These are phyloP conservation scores for Drosophila neocordata DNA, from an alignment of 1,140 invertebrate species.

Conservation along the genomic window DNA sequence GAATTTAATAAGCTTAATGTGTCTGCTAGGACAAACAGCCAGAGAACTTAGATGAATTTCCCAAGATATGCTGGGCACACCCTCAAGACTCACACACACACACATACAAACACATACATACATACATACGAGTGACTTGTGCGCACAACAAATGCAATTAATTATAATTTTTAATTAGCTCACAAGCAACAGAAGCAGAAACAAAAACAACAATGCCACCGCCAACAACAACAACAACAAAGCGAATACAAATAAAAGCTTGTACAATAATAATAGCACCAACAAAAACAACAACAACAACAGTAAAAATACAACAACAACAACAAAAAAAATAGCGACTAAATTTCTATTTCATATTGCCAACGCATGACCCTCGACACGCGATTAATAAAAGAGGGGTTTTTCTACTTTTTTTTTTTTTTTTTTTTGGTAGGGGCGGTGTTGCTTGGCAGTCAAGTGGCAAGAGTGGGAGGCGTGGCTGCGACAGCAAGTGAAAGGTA, in stretches of 20 bases:
- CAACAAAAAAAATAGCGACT: constrained; percentile 48
- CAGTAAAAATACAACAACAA: constrained; percentile 11
- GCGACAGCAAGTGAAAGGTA: constrained; percentile 77
- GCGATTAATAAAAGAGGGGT: constrained; percentile 65
- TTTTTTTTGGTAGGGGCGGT: too few relatives aligned
- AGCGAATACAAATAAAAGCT: constrained; percentile 38
- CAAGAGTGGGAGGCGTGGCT: constrained; percentile 44
- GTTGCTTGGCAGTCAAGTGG: constrained; percentile 24
- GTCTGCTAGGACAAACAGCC: constrained; percentile 52
- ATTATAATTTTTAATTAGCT: constrained; percentile 81
- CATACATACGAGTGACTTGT: constrained; percentile 50
- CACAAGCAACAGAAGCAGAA: constrained; percentile 50
- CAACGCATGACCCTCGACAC: constrained; percentile 72
- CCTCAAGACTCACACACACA: constrained; percentile 58
- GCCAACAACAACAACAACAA: constrained; percentile 27
- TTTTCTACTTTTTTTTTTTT: too few relatives aligned
- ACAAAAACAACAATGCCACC: constrained; percentile 26
- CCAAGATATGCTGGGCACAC: constrained; percentile 77
- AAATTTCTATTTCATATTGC: constrained; percentile 69
- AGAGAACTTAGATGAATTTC: constrained; percentile 76
- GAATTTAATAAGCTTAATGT: constrained; percentile 80
- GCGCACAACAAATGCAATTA: constrained; percentile 75
- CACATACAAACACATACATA: constrained; percentile 34
- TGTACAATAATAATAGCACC: constrained; percentile 44
- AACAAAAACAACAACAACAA: constrained; percentile 22